Percentiles rank a stretch among this genome's conserved stretches.
Evolutionary conservation across 2,113 vertebrate genomes (phyloP).

Genomic region (Platysternon megacephalum): DNA sequence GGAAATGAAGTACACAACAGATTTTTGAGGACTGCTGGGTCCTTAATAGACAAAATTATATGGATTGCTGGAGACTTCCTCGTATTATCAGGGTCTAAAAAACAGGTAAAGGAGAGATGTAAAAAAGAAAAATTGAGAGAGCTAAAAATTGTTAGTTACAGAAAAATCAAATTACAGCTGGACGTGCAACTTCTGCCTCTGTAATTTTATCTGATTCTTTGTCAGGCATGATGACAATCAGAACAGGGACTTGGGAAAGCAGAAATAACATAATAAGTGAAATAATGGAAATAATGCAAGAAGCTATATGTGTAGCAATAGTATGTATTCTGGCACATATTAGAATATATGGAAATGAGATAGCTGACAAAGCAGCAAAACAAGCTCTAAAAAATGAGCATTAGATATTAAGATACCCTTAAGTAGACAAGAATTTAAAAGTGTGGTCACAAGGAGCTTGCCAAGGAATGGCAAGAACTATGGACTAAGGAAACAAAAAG

Average conservation of each 20-base stretch:
- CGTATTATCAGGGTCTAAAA: neutral
- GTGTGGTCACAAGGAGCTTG: neutral
- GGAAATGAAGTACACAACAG: neutral
- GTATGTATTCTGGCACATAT: neutral
- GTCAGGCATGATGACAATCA: neutral
- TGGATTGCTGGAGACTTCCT: neutral
- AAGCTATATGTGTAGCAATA: neutral
- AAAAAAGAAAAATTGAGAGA: neutral
- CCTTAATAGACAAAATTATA: neutral
- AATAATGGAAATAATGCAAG: neutral
- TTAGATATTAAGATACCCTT: neutral
- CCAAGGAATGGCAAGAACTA: neutral
- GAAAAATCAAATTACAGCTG: neutral
- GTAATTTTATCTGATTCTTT: neutral
- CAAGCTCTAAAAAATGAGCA: neutral
- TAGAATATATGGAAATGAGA: neutral
- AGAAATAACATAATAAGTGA: neutral
- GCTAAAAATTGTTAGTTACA: neutral
- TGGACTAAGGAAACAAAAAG: neutral
- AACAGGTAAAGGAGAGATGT: neutral
- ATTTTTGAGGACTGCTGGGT: neutral
- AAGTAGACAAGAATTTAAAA: neutral
- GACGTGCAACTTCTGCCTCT: neutral
- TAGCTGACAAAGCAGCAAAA: neutral
- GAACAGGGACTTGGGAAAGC: neutral